Evolutionary conservation across 1,140 invertebrate genomes (phyloP).

Genomic region (Ganaspis sp.): DNA sequence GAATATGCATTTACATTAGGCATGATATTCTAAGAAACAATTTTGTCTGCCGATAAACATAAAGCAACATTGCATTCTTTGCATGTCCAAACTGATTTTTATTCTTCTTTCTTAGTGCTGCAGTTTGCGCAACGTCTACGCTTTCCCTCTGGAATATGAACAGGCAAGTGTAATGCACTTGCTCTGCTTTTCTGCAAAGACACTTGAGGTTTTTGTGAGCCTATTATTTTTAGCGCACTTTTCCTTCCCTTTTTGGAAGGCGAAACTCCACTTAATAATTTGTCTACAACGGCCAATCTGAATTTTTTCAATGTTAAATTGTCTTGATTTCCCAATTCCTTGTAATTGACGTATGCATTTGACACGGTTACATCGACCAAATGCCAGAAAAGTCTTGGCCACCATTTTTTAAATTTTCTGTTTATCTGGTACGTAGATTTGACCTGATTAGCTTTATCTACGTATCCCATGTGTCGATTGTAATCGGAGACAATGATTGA

Average conservation of each 20-base stretch:
- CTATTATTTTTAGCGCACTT: too few species aligned
- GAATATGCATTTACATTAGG: background rate
- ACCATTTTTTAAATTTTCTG: constrained; percentile 58
- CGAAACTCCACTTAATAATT: constrained; percentile 8
- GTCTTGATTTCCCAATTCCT: constrained; percentile 32
- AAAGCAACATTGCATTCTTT: background rate
- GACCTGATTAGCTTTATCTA: constrained; percentile 58
- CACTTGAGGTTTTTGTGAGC: too few species aligned
- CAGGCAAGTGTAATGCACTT: too few species aligned
- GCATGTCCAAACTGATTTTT: background rate
- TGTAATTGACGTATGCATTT: constrained; percentile 44
- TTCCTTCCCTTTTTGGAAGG: constrained; percentile 26
- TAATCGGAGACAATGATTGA: too few species aligned
- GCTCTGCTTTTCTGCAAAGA: background rate
- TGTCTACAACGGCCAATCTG: constrained; percentile 37
- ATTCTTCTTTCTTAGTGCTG: background rate
- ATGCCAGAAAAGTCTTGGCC: constrained; percentile 45
- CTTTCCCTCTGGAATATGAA: background rate
- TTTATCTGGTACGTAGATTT: constrained; percentile 62
- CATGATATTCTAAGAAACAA: background rate
- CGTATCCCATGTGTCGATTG: constrained; percentile 30
- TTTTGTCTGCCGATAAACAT: background rate
- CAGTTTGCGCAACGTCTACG: background rate
- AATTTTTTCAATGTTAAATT: constrained; percentile 39
- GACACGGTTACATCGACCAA: constrained; percentile 39